Percentiles rank a stretch among this genome's conserved stretches.
These are phyloP conservation scores for Circaetus gallicus DNA, from an alignment of 2,113 vertebrate genomes.

Conservation along the genomic window DNA sequence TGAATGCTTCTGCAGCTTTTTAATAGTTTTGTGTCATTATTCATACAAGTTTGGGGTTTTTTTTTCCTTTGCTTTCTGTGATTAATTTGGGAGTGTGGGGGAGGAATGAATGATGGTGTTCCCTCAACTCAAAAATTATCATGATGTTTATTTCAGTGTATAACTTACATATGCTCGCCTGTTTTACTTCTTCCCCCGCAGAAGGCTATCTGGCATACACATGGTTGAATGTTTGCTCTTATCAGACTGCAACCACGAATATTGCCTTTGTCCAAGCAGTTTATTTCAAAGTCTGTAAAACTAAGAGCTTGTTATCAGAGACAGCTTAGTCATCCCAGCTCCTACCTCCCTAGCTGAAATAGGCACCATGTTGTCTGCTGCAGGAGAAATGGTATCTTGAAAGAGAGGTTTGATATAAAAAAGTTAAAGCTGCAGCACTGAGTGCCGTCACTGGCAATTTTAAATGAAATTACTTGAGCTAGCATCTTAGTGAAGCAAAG, in stretches of 20 bases:
- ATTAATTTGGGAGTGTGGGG: neutral
- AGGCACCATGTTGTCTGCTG: neutral
- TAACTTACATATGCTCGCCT: neutral
- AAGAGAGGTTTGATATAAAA: neutral
- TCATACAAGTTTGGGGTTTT: neutral
- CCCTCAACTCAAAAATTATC: neutral
- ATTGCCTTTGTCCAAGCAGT: neutral
- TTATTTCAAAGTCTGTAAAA: constrained; percentile 21
- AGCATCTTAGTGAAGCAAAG: neutral
- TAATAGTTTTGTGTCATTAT: neutral
- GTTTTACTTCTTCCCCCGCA: neutral
- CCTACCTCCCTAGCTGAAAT: neutral
- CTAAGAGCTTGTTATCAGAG: neutral
- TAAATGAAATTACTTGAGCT: neutral
- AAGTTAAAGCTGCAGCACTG: neutral
- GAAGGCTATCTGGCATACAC: neutral
- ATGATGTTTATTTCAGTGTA: neutral
- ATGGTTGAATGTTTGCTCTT: neutral
- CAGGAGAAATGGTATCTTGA: neutral
- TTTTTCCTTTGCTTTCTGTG: neutral
- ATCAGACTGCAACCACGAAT: neutral
- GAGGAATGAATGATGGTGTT: neutral
- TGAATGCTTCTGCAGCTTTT: neutral
- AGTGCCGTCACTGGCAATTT: neutral
- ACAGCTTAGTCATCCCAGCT: neutral